Evolutionary conservation across 1,140 invertebrate genomes (phyloP).

Genomic region (Drosophila nebulosa): DNA sequence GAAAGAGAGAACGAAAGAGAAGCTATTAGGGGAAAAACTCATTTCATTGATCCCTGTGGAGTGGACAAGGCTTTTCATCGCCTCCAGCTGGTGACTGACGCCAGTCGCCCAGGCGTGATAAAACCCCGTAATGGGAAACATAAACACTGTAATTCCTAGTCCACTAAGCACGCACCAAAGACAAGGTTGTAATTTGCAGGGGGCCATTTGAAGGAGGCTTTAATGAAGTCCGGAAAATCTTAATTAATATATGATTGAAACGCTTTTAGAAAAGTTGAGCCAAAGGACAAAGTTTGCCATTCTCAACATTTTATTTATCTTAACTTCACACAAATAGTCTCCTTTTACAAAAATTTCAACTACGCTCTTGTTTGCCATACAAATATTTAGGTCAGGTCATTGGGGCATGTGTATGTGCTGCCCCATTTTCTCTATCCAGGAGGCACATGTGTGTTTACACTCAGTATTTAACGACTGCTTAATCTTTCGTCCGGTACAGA

Average conservation of each 20-base stretch:
- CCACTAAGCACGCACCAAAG: background rate
- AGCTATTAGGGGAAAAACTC: background rate
- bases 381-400: background rate
- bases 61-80: slow-evolving; percentile 8
- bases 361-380: background rate
- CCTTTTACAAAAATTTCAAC: background rate
- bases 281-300: too few species aligned
- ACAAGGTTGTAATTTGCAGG: background rate
- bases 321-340: too few species aligned
- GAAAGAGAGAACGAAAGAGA: slow-evolving; percentile 2
- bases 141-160: background rate
- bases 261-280: too few species aligned
- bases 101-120: slow-evolving; percentile 24
- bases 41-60: slow-evolving; percentile 7
- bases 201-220: background rate
- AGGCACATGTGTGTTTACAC: background rate
- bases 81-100: slow-evolving; percentile 11
- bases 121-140: slow-evolving; percentile 8
- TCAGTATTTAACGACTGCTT: background rate
- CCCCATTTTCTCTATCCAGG: background rate
- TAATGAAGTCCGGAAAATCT: background rate
- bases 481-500: background rate
- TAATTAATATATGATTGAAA: too few species aligned
- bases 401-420: background rate
- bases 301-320: too few species aligned